phyloP scores from a whole-genome alignment of 2,888 invertebrate species.

The Selenia dentaria region DNA sequence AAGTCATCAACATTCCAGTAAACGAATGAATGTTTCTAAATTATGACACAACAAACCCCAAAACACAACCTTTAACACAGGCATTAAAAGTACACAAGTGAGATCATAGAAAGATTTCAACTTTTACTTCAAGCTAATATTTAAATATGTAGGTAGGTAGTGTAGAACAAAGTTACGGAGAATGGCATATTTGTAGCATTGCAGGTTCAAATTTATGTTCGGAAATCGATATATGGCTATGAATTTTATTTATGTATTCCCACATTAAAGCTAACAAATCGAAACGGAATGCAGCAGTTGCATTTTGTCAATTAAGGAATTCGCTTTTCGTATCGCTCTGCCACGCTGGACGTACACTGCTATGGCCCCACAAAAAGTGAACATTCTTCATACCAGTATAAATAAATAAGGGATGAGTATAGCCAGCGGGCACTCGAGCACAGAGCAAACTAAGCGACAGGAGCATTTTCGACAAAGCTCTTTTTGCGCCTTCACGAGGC shows the following conservation, averaged over 20 bases:
- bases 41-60: too few species aligned
- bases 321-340: slow-evolving; percentile 58
- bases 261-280: slow-evolving; percentile 72
- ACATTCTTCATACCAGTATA: slow-evolving; percentile 81
- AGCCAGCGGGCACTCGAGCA: slow-evolving; percentile 53
- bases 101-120: too few species aligned
- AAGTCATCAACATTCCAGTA: too few species aligned
- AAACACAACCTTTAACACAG: too few species aligned
- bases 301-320: slow-evolving; percentile 81
- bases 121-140: too few species aligned
- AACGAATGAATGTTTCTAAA: too few species aligned
- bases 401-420: slow-evolving; percentile 83
- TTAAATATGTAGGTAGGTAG: too few species aligned
- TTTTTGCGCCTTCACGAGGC: slow-evolving; percentile 78
- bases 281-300: slow-evolving; percentile 58
- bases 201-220: too few species aligned
- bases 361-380: slow-evolving; percentile 69
- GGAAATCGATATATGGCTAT: too few species aligned
- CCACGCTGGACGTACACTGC: slow-evolving; percentile 65
- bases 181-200: too few species aligned
- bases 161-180: too few species aligned
- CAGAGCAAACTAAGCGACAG: slow-evolving; percentile 67
- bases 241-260: slow-evolving; percentile 55
- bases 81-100: too few species aligned
- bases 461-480: slow-evolving; percentile 81